Percentiles rank a stretch among this genome's conserved stretches.
These are phyloP conservation scores for Mallotus villosus DNA, from an alignment of 2,797 vertebrate genomes.

Conservation along the genomic window DNA sequence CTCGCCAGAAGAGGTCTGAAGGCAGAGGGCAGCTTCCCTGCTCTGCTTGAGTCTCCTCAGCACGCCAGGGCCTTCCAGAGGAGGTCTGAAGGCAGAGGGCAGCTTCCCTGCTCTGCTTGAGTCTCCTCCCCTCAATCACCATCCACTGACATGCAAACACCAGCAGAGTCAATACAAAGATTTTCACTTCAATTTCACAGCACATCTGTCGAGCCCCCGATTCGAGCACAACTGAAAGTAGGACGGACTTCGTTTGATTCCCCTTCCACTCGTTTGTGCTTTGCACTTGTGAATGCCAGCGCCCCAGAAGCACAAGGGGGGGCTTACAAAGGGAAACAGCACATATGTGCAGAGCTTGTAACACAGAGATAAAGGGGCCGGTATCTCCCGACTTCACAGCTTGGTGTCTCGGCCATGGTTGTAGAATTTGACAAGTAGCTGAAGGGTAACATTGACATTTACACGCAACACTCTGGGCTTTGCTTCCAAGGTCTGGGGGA, in stretches of 20 bases:
- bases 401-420: slow-evolving; percentile 35
- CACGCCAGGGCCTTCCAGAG: slow-evolving; percentile 43
- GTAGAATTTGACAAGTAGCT: slow-evolving; percentile 67
- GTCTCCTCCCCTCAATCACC: slow-evolving; percentile 45
- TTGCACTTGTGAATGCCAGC: background rate
- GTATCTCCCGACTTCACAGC: slow-evolving; percentile 23
- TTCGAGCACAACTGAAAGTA: background rate
- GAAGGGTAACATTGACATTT: slow-evolving; percentile 63
- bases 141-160: slow-evolving; percentile 55
- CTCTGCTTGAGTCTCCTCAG: slow-evolving; percentile 23
- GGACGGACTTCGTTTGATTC: background rate
- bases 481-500: slow-evolving; percentile 20
- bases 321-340: slow-evolving; percentile 13
- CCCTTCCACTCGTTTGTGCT: background rate
- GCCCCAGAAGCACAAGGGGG: background rate
- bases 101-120: slow-evolving; percentile 25
- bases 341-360: slow-evolving; percentile 19
- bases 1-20: slow-evolving; percentile 41
- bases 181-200: slow-evolving; percentile 1
- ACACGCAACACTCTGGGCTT: slow-evolving; percentile 37
- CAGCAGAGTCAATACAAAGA: slow-evolving; percentile 38
- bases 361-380: slow-evolving; percentile 17
- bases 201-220: background rate
- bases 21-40: background rate
- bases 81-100: slow-evolving; percentile 23